Evolutionary conservation across 2,113 vertebrate genomes (phyloP), one percentile per base, ranked within the genome.

Genomic region (Calyptommatus sinebrachiatus): DNA sequence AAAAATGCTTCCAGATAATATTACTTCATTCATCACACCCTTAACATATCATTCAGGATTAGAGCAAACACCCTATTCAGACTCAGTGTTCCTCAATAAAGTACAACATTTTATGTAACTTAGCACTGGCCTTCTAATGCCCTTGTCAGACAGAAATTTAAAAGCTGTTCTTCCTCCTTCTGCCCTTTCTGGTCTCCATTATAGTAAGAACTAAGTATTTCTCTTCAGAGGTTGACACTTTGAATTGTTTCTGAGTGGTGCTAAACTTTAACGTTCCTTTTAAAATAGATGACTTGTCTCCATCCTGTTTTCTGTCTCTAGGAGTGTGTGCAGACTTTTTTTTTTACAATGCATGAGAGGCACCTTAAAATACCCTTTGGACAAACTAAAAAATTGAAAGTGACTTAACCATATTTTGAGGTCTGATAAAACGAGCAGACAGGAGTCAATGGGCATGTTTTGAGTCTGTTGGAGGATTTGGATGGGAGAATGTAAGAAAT

Each of bases 1-100:
- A 62, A 24, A 31, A 3, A 26, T 77, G 84, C 46, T 79, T 63
- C 24, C 0, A 0, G 29, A n/a, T 24, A 31, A 1, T 22, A 48
- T 14, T 79, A 46, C 45, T n/a, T 14, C 29, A 73, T 73, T 80
- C 50, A 53, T 66, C 60, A 80, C 61, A 66, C 60, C 18, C 46
- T 24, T 29, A 57, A 11, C 46, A 71, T 77, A 35, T 41, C 10
- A 31, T 83, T 70, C 65, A 20, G 57, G 21, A 26, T 29, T 83
- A 77, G 50, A 53, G 35, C 45, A 79, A 75, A 79, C 71, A 18
- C 20, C 57, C 65, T 63, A 78, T 28, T 75, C 45, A 69, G 29
- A 35, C 26, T 63, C 11, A 28, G 4, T 50, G 50, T 46, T 45
- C 18, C 67, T 83, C 76, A 77, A 60, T 20, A 45, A 4, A 21